Evolutionary conservation across 2,888 invertebrate species (phyloP).

Genomic region (Lochmaea capreae): DNA sequence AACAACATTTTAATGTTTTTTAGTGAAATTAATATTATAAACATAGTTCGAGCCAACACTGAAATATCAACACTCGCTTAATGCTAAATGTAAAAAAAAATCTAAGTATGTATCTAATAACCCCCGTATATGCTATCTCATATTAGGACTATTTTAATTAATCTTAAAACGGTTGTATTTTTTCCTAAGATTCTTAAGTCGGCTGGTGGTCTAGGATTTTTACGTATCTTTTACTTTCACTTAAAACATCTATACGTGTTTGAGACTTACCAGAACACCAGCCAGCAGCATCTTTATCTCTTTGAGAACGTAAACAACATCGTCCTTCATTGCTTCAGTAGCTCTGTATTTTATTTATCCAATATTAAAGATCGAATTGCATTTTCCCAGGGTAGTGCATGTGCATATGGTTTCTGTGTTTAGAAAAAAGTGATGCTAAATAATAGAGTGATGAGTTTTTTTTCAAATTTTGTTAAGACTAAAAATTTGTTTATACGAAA

Average conservation of each 20-base stretch:
- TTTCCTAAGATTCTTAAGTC: no score
- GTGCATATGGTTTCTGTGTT: constrained; percentile 14
- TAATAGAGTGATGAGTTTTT: not conserved
- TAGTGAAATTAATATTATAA: no score
- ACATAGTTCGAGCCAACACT: no score
- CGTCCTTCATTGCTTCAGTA: constrained; percentile 25
- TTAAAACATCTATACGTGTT: not conserved
- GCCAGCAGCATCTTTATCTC: constrained; percentile 27
- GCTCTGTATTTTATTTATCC: constrained; percentile 25
- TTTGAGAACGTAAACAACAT: constrained; percentile 36
- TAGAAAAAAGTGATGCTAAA: constrained; percentile 4
- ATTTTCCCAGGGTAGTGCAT: constrained; percentile 30
- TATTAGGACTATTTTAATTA: no score
- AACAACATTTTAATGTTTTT: no score
- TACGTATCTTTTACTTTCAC: no score
- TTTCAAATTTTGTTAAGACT: not conserved
- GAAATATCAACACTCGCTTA: no score
- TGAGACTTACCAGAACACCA: constrained; percentile 34
- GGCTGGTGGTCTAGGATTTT: no score
- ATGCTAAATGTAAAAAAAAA: no score
- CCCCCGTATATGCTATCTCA: no score
- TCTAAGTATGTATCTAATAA: no score
- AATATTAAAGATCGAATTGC: constrained; percentile 15
- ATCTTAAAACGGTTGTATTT: no score
- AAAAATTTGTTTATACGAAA: not conserved